A percentile compares a stretch with the other conserved stretches of the same genome.
Conservation (phyloP, 2,888 invertebrate species). For the Maniola hyperantus region DNA sequence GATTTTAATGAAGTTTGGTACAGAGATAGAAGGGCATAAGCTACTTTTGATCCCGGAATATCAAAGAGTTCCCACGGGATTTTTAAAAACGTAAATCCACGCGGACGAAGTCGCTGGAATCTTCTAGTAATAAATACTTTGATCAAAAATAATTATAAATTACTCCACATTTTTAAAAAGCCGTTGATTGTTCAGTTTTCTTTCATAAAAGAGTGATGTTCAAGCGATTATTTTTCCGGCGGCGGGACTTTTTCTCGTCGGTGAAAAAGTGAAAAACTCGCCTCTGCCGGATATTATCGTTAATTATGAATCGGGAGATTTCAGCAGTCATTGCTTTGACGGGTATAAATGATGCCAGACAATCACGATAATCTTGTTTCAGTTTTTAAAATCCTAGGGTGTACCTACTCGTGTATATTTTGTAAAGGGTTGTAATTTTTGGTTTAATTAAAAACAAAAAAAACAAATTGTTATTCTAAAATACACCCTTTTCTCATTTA, state of each 20-base stretch:
- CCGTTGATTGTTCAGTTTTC: slow-evolving; percentile 44
- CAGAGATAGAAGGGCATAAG: too few relatives aligned
- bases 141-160: too few relatives aligned
- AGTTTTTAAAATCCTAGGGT: not conserved
- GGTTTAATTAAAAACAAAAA: too few relatives aligned
- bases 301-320: slow-evolving; percentile 74
- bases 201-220: slow-evolving; percentile 71
- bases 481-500: too few relatives aligned
- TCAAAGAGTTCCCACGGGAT: too few relatives aligned
- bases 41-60: too few relatives aligned
- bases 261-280: slow-evolving; percentile 74
- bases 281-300: slow-evolving; percentile 78
- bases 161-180: slow-evolving; percentile 2
- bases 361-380: slow-evolving; percentile 30
- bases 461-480: too few relatives aligned
- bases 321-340: slow-evolving; percentile 59
- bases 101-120: too few relatives aligned
- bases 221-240: slow-evolving; percentile 70
- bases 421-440: slow-evolving; percentile 1
- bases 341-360: slow-evolving; percentile 56
- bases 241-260: slow-evolving; percentile 64
- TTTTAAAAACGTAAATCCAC: too few relatives aligned
- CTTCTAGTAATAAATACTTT: too few relatives aligned
- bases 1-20: too few relatives aligned
- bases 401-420: not conserved